Conservation (phyloP, 2,113 vertebrate species). For the Cochlearius cochlearius region DNA sequence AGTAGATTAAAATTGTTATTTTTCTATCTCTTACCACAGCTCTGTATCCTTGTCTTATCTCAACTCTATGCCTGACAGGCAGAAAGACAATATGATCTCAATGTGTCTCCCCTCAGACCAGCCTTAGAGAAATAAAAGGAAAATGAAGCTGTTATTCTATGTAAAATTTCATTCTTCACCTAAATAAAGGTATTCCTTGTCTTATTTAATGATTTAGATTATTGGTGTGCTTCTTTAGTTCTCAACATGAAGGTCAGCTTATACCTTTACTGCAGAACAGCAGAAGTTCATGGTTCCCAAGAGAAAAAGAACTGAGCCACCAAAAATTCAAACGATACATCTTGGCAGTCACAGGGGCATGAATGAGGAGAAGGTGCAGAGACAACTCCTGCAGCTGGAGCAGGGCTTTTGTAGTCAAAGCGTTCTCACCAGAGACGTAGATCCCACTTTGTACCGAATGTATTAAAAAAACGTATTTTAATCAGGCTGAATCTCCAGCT, state of each 20-base stretch:
- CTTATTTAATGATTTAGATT: not conserved
- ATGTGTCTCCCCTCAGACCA: not conserved
- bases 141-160: not conserved
- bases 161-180: not conserved
- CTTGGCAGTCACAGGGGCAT: rapidly evolving
- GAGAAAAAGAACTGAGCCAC: not conserved
- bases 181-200: not conserved
- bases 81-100: not conserved
- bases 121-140: not conserved
- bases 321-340: not conserved
- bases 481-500: not conserved
- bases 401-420: not conserved
- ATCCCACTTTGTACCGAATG: not conserved
- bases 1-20: not conserved
- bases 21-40: not conserved
- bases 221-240: not conserved
- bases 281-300: not conserved
- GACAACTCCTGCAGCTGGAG: not conserved
- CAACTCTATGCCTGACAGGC: not conserved
- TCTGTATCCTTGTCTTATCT: not conserved
- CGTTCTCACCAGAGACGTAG: rapidly evolving
- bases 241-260: not conserved
- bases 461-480: not conserved
- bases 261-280: not conserved
- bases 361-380: not conserved